Evolutionary conservation across 1,140 invertebrate genomes (phyloP), one percentile per base, ranked within the genome.

Genomic region (Pygmarrhopalites habei): DNA sequence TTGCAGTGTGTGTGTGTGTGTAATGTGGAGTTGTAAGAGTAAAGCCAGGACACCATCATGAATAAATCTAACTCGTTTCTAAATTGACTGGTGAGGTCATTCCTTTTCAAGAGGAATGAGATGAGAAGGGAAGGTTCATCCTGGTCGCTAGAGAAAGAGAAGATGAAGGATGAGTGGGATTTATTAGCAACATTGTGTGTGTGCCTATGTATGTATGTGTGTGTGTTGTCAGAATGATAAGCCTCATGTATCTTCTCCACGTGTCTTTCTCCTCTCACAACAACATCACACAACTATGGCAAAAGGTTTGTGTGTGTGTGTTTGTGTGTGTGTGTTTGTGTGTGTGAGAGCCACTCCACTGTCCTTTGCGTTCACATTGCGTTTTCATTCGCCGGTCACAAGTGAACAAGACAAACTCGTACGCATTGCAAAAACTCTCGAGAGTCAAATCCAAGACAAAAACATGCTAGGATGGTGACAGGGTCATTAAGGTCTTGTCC

Each of bases 191-290:
- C 17, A 26, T 39, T 57, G 35, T 57, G 32, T 35, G 39, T 21
- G n/a, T n/a, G n/a, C n/a, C n/a, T n/a, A n/a, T n/a, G n/a, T n/a
- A n/a, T n/a, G n/a, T n/a, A n/a, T n/a, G n/a, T n/a, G n/a, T n/a
- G n/a, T 5, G 5, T 57, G n/a, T 17, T 19, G 30, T 57, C 29
- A 57, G 25, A 57, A 28, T 57, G 30, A 52, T 41, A 57, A 10
- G 44, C 23, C n/a, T 57, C 32, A 19, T 57, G 32, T 57, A 17
- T 57, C 17, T 28, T 53, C 17, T 21, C 30, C 29, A 39, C 35
- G 30, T 57, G 53, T 39, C 23, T 19, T n/a, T 5, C 5, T 19
- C 23, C 17, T 47, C 17, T 19, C 7, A 47, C n/a, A 19, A n/a
- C n/a, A n/a, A n/a, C n/a, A n/a, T n/a, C n/a, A n/a, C n/a, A n/a